Conservation (phyloP, 2,113 vertebrate species). For the Mormoops blainvillei region DNA sequence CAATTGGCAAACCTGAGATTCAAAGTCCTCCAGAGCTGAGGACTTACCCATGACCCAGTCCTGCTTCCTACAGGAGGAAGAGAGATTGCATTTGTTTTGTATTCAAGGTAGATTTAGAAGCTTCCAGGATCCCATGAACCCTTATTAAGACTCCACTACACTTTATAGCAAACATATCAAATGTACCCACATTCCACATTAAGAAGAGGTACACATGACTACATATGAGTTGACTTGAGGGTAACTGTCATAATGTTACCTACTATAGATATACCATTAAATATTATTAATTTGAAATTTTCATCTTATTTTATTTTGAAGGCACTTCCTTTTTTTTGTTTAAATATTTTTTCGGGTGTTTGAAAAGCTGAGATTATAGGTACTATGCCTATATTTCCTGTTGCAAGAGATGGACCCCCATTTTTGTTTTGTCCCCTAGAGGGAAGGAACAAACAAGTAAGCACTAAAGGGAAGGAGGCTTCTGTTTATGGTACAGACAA, state of each 20-base stretch:
- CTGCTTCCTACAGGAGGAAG: neutral
- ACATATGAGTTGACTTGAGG: neutral
- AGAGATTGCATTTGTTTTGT: neutral
- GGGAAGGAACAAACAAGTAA: neutral
- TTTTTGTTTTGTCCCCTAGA: neutral
- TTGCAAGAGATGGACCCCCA: neutral
- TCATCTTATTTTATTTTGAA: neutral
- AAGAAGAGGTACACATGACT: neutral
- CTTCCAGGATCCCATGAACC: neutral
- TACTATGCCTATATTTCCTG: neutral
- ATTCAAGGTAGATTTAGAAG: neutral
- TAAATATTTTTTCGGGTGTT: neutral
- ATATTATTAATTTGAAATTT: neutral
- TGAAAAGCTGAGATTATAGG: neutral
- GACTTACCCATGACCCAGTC: neutral
- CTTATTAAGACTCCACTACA: neutral
- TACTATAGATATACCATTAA: neutral
- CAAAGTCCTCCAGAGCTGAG: neutral
- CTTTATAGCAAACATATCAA: neutral
- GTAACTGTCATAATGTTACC: neutral
- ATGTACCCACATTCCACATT: neutral
- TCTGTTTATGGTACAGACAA: neutral
- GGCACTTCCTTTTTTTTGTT: neutral
- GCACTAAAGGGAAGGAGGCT: neutral
- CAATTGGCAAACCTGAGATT: neutral